These are phyloP conservation scores for Cinclus cinclus DNA, from an alignment of 2,113 vertebrate species.

Conservation along the genomic window DNA sequence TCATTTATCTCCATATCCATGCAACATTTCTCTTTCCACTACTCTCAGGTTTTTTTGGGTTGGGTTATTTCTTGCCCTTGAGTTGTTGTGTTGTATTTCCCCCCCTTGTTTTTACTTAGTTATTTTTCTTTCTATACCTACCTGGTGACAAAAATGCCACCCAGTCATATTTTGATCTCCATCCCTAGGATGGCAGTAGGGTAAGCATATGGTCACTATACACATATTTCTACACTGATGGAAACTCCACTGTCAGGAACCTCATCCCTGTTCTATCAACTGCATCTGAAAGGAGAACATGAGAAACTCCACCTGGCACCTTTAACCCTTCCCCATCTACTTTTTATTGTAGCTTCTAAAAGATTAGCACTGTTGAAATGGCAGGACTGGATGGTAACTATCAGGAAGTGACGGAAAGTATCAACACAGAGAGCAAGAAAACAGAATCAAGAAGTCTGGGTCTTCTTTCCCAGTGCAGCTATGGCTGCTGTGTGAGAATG, in stretches of 20 bases:
- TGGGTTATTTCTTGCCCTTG: background rate
- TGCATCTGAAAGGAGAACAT: background rate
- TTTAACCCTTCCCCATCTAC: background rate
- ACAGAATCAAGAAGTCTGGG: background rate
- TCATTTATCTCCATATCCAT: background rate
- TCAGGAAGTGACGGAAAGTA: background rate
- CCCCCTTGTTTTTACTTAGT: background rate
- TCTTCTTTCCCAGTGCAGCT: background rate
- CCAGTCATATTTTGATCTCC: background rate
- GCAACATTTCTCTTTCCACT: background rate
- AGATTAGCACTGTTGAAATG: background rate
- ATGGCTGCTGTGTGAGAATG: background rate
- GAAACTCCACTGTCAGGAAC: background rate
- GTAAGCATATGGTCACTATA: accelerated
- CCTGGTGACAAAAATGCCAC: background rate
- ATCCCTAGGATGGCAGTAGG: background rate
- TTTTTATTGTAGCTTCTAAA: background rate
- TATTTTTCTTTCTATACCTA: background rate
- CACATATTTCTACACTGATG: accelerated
- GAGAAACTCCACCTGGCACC: background rate
- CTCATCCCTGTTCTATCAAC: background rate
- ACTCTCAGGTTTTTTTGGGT: background rate
- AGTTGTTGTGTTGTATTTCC: background rate
- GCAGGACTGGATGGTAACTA: background rate
- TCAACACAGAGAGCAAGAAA: background rate